Conservation (phyloP, 2,797 vertebrate species). For the Dicrostonyx torquatus region DNA sequence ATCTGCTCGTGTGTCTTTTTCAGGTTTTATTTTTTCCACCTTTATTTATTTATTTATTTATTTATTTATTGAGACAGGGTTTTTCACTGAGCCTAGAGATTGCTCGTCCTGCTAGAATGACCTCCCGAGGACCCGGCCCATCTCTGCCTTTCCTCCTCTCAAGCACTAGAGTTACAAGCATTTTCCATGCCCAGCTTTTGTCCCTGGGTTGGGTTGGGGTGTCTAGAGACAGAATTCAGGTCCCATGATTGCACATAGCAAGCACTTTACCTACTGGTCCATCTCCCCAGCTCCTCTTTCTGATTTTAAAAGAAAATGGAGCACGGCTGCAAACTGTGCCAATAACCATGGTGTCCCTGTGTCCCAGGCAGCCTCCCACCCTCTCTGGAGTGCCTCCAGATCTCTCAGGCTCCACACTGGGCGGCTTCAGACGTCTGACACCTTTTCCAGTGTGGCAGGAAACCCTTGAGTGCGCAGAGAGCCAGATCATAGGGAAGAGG, state of each 20-base stretch:
- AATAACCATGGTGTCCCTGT: neutral
- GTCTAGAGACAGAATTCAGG: neutral
- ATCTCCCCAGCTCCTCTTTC: neutral
- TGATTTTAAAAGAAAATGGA: constrained; percentile 45
- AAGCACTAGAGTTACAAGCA: neutral
- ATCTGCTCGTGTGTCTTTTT: neutral
- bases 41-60: too few species aligned
- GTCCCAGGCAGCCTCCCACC: neutral
- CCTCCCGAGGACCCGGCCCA: neutral
- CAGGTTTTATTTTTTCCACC: too few species aligned
- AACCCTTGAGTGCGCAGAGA: neutral
- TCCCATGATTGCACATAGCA: neutral
- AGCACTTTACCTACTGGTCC: neutral
- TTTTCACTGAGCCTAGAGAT: neutral
- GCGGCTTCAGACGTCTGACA: neutral
- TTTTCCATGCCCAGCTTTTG: neutral
- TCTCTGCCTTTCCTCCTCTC: neutral
- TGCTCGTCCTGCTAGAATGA: neutral
- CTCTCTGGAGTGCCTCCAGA: neutral
- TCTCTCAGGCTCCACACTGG: neutral
- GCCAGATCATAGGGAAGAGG: neutral
- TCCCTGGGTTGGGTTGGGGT: neutral
- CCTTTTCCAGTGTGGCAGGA: neutral
- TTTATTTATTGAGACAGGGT: neutral
- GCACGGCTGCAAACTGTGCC: neutral